Evolutionary conservation across 2,888 invertebrate species (phyloP), one percentile per base, ranked within the genome.

Genomic region (Lysandra coridon): DNA sequence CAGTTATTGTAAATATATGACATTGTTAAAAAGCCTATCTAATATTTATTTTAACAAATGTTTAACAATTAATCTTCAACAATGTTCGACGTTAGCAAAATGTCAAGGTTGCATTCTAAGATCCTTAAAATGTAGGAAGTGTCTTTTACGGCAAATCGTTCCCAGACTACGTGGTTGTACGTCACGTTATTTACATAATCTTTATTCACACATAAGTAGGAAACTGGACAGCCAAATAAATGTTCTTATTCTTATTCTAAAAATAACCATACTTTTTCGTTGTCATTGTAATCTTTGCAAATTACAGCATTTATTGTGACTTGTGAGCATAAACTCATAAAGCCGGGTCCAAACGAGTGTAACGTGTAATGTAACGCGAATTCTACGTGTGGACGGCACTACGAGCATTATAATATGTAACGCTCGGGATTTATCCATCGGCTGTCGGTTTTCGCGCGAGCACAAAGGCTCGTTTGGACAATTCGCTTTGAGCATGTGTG

Each of bases 81-180:
- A 30, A 64, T 64, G 30, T 69, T 69, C 33, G 17, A 69, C 69
- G 69, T 69, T 69, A 33, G 69, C 33, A 30, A 69, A 69, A 69
- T 69, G 33, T 17, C 69, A 69, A 69, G 69, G 69, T 69, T 69
- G 64, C 12, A 62, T 64, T 33, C 69, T 33, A 69, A 69, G 4
- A 69, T 69, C 33, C 33, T 17, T 33, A 33, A 6, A 5, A 69
- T 69, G 69, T 69, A 69, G 69, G 69, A 69, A 37, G 69, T 69
- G 30, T 7, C 12, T 69, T 69, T 69, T 5, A 33, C 69, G 14
- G 69, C 33, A 33, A 69, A 37, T 69, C 69, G 37, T 69, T 69
- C 69, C 69, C 69, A 69, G 69, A 33, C 30, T 12, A 33, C 33
- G 33, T 30, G 12, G 30, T 14, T 12, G 1, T 69, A 69, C 69